Conservation (phyloP, 2,888 invertebrate genomes). For the Amorpha juglandis region DNA sequence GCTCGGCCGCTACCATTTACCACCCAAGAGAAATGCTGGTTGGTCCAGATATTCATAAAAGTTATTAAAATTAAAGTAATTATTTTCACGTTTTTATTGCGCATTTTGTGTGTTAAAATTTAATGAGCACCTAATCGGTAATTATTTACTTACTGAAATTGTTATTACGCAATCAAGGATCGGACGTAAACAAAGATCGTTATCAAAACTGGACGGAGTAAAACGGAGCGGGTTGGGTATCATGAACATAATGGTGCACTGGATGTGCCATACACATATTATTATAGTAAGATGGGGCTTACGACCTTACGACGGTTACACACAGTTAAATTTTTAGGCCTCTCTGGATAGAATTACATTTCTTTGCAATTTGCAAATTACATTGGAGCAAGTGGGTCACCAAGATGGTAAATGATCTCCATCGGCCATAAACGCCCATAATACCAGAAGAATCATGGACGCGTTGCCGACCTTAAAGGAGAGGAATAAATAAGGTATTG, state of each 20-base stretch:
- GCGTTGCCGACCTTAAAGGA: no score
- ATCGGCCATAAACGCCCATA: no score
- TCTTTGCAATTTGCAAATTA: no score
- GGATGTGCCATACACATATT: not conserved
- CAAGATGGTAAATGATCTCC: no score
- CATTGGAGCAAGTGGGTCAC: no score
- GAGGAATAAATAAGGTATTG: no score
- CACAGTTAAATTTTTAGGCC: no score
- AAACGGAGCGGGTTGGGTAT: slow-evolving; percentile 30
- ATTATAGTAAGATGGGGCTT: no score
- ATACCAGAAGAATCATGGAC: no score
- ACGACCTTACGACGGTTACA: no score
- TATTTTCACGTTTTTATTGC: slow-evolving; percentile 56
- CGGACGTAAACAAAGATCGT: slow-evolving; percentile 36
- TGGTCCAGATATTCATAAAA: slow-evolving; percentile 39
- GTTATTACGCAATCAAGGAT: slow-evolving; percentile 38
- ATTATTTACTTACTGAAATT: slow-evolving; percentile 44
- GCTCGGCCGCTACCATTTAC: not conserved
- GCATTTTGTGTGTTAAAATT: slow-evolving; percentile 41
- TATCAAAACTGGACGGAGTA: slow-evolving; percentile 40
- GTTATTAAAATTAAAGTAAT: slow-evolving; percentile 45
- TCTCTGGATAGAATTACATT: no score
- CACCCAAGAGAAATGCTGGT: slow-evolving; percentile 36
- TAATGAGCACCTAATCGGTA: slow-evolving; percentile 39
- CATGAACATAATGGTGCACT: not conserved